These are phyloP conservation scores for Trachurus trachurus DNA, from an alignment of 2,797 vertebrate species.

Conservation along the genomic window DNA sequence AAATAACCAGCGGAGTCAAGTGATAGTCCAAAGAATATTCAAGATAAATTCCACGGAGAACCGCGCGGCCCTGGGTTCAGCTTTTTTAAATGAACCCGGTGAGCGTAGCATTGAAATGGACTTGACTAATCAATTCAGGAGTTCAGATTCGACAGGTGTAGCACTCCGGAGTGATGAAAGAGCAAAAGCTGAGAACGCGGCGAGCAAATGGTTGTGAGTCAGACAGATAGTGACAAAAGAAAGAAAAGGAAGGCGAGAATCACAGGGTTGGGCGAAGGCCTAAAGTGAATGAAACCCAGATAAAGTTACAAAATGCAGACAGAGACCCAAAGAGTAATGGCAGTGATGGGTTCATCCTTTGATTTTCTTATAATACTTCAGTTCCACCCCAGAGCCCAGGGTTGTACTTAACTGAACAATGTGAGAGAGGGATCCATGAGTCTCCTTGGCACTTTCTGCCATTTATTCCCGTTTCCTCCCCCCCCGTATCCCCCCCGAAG, in stretches of 20 bases:
- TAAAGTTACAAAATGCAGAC: conserved; percentile 40
- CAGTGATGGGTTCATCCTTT: conserved; percentile 43
- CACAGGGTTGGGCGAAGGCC: background rate
- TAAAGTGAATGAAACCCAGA: conserved; percentile 38
- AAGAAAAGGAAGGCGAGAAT: conserved; percentile 8
- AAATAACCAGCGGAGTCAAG: background rate
- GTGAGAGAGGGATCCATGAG: conserved; percentile 30
- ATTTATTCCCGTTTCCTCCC: conserved; percentile 9
- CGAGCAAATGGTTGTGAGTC: conserved; percentile 34
- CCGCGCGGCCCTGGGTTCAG: conserved; percentile 4
- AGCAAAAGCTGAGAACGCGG: conserved; percentile 27
- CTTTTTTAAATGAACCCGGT: conserved; percentile 17
- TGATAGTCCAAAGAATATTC: conserved; percentile 11
- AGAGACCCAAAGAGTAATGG: conserved; percentile 25
- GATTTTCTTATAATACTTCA: conserved; percentile 20
- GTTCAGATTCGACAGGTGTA: conserved; percentile 30
- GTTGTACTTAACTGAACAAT: conserved; percentile 23
- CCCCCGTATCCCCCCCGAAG: conserved; percentile 10
- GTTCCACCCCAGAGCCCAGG: conserved; percentile 2
- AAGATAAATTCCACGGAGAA: conserved; percentile 30
- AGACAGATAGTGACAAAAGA: conserved; percentile 24
- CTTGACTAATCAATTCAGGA: conserved; percentile 32
- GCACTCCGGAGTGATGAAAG: conserved; percentile 39
- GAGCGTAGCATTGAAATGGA: conserved; percentile 31
- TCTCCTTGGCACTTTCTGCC: conserved; percentile 23